Percentiles rank a stretch among this genome's conserved stretches.
phyloP scores from a whole-genome alignment of 2,797 vertebrate species.

The Pseudotriccus pelzelni region DNA sequence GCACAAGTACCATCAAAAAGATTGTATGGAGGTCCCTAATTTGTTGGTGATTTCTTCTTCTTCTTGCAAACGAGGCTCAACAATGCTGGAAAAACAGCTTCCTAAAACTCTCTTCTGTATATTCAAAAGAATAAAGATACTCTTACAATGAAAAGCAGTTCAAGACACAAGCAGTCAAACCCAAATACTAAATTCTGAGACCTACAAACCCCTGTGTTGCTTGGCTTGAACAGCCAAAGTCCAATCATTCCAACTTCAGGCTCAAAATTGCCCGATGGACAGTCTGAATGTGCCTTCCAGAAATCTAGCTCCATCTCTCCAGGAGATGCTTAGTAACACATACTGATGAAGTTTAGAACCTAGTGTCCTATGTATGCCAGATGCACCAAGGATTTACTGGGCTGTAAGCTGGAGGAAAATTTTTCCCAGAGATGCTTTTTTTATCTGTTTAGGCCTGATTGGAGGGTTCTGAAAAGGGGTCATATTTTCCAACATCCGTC shows the following conservation, averaged over 20 bases:
- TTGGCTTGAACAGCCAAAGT: background rate
- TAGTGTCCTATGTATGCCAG: background rate
- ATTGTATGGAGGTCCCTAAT: background rate
- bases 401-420: background rate
- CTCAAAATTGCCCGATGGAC: background rate
- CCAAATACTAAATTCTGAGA: background rate
- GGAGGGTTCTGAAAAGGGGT: background rate
- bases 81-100: background rate
- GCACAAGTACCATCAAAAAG: background rate
- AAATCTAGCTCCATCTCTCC: background rate
- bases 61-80: background rate
- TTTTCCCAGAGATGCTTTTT: background rate
- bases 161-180: background rate
- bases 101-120: background rate
- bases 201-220: accelerated
- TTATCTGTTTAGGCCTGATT: background rate
- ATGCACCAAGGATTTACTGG: background rate
- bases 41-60: background rate
- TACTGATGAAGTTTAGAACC: background rate
- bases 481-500: background rate
- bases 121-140: background rate
- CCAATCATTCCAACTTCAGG: background rate
- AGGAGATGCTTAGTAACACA: background rate
- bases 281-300: background rate
- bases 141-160: background rate